phyloP scores from a whole-genome alignment of 2,113 vertebrate species.

The Zapornia atra region DNA sequence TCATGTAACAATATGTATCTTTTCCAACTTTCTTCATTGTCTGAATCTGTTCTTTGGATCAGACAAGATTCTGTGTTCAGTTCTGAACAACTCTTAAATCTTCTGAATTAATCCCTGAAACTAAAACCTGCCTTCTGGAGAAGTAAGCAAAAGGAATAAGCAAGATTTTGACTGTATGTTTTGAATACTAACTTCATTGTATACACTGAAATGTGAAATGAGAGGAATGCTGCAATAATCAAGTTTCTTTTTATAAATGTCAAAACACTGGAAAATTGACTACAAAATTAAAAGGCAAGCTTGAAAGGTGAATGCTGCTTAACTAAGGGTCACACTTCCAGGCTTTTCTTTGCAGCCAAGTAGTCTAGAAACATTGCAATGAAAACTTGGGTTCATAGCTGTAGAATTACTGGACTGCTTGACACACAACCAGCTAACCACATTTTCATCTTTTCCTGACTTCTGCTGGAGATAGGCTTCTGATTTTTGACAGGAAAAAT shows the following conservation, averaged over 20 bases:
- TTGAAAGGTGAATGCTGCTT: neutral
- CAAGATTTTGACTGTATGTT: neutral
- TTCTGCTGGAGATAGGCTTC: neutral
- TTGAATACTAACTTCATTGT: neutral
- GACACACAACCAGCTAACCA: neutral
- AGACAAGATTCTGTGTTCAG: neutral
- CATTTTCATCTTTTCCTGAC: neutral
- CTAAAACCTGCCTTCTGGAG: neutral
- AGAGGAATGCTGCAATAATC: neutral
- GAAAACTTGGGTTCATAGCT: neutral
- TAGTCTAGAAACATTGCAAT: neutral
- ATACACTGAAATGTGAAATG: neutral
- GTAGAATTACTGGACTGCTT: neutral
- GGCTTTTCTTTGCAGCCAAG: neutral
- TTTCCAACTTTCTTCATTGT: neutral
- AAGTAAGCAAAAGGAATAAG: neutral
- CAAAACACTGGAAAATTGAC: neutral
- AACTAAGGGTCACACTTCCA: neutral
- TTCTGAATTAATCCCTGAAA: neutral
- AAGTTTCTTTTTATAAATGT: neutral
- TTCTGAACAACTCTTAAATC: neutral
- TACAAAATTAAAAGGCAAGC: neutral
- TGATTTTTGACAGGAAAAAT: neutral
- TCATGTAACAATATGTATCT: accelerated
- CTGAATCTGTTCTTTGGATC: neutral